Conservation (phyloP, 2,888 invertebrate species). For the Tenthredo livida region DNA sequence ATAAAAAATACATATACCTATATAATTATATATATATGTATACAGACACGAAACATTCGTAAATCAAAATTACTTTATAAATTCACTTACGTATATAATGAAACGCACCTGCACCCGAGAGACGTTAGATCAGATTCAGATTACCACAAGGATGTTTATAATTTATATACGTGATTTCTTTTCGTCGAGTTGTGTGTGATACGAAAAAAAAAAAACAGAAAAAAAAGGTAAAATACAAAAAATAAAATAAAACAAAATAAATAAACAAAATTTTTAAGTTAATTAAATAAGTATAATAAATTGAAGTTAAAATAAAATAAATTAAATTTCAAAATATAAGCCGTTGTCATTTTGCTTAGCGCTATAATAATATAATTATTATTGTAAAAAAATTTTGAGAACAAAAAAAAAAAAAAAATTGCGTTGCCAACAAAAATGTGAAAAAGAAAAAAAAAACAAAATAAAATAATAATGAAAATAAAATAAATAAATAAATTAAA, state of each 20-base stretch:
- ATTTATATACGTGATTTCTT: background rate
- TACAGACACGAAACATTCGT: slow-evolving; percentile 1
- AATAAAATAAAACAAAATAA: slow-evolving; percentile 49
- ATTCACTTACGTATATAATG: background rate
- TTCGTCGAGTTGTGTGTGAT: slow-evolving; percentile 27
- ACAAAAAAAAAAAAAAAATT: no score
- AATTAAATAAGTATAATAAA: slow-evolving; percentile 55
- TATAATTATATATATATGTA: background rate
- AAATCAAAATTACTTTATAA: slow-evolving; percentile 34
- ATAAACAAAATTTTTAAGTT: slow-evolving; percentile 56
- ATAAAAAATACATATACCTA: background rate
- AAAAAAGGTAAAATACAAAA: background rate
- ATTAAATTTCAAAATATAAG: slow-evolving; percentile 6
- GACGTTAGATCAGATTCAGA: background rate
- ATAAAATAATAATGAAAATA: background rate
- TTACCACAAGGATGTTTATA: background rate
- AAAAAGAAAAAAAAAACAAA: slow-evolving; percentile 9
- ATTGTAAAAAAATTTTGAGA: slow-evolving; percentile 44
- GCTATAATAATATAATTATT: slow-evolving; percentile 7
- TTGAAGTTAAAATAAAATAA: slow-evolving; percentile 55
- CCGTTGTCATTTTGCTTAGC: slow-evolving; percentile 43
- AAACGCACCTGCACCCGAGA: background rate
- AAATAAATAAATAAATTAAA: background rate
- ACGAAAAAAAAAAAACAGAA: slow-evolving; percentile 33
- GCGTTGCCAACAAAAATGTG: slow-evolving; percentile 54